phyloP scores from a whole-genome alignment of 2,797 vertebrate species.

The Gymnothorax reevesii region DNA sequence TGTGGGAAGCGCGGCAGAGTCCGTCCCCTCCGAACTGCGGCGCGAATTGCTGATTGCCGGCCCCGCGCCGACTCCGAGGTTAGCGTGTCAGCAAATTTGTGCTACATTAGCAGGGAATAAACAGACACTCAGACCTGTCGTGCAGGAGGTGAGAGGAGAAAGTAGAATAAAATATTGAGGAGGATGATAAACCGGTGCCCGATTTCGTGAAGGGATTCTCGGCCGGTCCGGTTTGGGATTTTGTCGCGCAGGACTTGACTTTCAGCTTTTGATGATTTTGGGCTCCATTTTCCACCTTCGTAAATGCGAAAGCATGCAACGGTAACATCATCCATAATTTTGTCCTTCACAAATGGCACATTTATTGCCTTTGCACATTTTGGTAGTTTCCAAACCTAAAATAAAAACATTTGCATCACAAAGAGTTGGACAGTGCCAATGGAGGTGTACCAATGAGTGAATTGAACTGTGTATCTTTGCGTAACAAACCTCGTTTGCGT shows the following conservation, averaged over 20 bases:
- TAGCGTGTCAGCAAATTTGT: constrained; percentile 85
- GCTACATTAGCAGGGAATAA: constrained; percentile 87
- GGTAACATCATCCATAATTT: too few relatives aligned
- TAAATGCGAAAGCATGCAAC: too few relatives aligned
- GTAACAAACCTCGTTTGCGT: too few relatives aligned
- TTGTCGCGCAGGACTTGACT: neutral
- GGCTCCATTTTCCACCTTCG: too few relatives aligned
- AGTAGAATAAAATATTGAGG: constrained; percentile 35
- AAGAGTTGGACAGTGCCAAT: too few relatives aligned
- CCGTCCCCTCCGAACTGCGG: constrained; percentile 72
- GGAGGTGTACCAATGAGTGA: too few relatives aligned
- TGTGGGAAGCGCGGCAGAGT: constrained; percentile 77
- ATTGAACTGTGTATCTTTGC: too few relatives aligned
- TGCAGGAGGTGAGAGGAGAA: constrained; percentile 56
- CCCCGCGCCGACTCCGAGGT: constrained; percentile 80
- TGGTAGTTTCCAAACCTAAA: too few relatives aligned
- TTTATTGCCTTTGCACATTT: too few relatives aligned
- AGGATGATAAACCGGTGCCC: neutral
- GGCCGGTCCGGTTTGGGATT: neutral
- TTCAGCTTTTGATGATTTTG: neutral
- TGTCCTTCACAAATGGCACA: too few relatives aligned
- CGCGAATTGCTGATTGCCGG: constrained; percentile 74
- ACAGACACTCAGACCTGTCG: constrained; percentile 78
- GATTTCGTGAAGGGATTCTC: neutral
- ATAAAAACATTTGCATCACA: too few relatives aligned